Percentiles rank a stretch among this genome's conserved stretches.
Evolutionary conservation across 2,888 invertebrate genomes (phyloP).

Genomic region (Pyrocoelia pectoralis): DNA sequence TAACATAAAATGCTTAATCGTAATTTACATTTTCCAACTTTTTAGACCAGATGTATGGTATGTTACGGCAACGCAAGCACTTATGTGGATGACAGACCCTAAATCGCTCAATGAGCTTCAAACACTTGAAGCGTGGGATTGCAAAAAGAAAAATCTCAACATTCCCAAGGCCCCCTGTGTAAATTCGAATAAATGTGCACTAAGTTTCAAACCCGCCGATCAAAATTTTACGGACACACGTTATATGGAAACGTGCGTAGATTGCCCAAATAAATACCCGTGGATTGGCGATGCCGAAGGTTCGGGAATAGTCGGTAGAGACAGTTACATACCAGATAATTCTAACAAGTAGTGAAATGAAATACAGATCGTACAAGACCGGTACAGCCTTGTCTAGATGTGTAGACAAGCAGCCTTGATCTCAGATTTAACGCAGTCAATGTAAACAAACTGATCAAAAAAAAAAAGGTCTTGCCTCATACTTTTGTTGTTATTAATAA

Average conservation of each 20-base stretch:
- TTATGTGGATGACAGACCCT: constrained; percentile 91
- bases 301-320: constrained; percentile 79
- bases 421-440: not conserved
- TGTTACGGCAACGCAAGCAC: constrained; percentile 85
- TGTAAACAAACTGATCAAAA: not conserved
- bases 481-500: not conserved
- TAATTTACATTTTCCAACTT: no score
- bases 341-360: constrained; percentile 57
- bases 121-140: constrained; percentile 84
- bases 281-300: constrained; percentile 91
- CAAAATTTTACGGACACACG: constrained; percentile 82
- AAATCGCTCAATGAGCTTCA: constrained; percentile 71
- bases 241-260: constrained; percentile 87
- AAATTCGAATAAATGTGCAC: constrained; percentile 82
- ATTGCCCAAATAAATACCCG: constrained; percentile 86
- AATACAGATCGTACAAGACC: not conserved
- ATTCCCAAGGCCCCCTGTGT: constrained; percentile 80
- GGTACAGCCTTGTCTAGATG: no score
- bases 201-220: constrained; percentile 79
- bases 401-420: not conserved
- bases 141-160: constrained; percentile 71
- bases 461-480: not conserved
- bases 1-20: not conserved
- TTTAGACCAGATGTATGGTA: constrained; percentile 86
- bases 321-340: constrained; percentile 82